Base-by-base conservation (phyloP, 2,113 vertebrate genomes). In the Cinclus cinclus region DNA sequence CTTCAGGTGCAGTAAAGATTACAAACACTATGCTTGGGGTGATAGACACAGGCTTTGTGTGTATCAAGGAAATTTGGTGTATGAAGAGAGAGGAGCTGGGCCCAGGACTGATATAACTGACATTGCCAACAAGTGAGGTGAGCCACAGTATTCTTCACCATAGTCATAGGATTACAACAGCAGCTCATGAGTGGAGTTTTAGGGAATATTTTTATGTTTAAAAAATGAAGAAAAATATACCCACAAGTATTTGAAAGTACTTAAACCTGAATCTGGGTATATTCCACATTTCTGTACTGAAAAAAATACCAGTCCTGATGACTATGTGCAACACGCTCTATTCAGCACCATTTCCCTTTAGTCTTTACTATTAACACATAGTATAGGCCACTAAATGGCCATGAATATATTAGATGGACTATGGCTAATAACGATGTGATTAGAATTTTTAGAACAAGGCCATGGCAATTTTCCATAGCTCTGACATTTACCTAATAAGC, bases 401-500 rank as follows among this genome's bases (percentile, higher is more conserved):
- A 50, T 52, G 35, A 78, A 65, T 69, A 31, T 33, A 46, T 85
- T n/a, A 56, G n/a, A 75, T 77, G 22, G 52, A 5, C 50, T 76
- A 19, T 47, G 63, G 52, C n/a, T 91, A 96, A 46, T 37, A 89
- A 78, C 10, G 15, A 10, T 15, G 27, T 52, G 90, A 50, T 75
- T 60, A 56, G 47, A 56, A 46, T 27, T 58, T 90, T 87, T 52
- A 91, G 81, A 92, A 93, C 0, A 1, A 93, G 87, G 53, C 75
- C 41, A 18, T 13, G 42, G 77, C 56, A 87, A 50, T 92, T 91
- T 91, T 92, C 93, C 92, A 79, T 44, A 65, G 65, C 68, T 87
- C 73, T 65, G 64, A 56, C 68, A 81, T 91, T 71, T 85, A 27
- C 53, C 87, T 86, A 92, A 94, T 86, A 71, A 94, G 53, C 60